These are phyloP conservation scores for Notothenia coriiceps DNA, from an alignment of 2,113 vertebrate genomes.

Conservation along the genomic window DNA sequence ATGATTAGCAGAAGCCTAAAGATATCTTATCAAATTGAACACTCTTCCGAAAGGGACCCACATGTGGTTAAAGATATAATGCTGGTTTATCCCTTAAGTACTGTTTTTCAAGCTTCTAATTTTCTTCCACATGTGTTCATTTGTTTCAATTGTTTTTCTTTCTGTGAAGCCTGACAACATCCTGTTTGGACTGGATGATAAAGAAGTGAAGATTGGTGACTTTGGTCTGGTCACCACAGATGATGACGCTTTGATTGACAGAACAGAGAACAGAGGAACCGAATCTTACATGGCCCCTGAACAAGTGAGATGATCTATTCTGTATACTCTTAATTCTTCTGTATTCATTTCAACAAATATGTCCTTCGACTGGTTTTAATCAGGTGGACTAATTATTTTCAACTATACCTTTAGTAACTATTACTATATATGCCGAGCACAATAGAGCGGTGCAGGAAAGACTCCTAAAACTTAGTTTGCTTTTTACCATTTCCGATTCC, in stretches of 20 bases:
- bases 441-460: no score
- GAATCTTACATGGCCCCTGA: conserved; percentile 6
- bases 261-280: not conserved
- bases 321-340: not conserved
- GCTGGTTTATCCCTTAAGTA: not conserved
- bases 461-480: no score
- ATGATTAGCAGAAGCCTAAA: not conserved
- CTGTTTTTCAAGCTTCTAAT: not conserved
- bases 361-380: not conserved
- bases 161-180: conserved; percentile 7
- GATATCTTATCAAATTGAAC: no score
- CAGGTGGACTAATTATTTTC: not conserved
- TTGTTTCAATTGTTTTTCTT: not conserved
- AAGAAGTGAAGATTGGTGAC: conserved; percentile 24
- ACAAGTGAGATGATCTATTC: conserved; percentile 10
- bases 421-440: no score
- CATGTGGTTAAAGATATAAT: not conserved
- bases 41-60: no score
- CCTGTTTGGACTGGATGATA: conserved; percentile 22
- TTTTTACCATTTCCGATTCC: no score
- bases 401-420: no score
- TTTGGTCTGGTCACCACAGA: conserved; percentile 36
- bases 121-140: not conserved
- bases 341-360: not conserved
- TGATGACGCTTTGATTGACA: not conserved